These are phyloP conservation scores for Scaptodrosophila lebanonensis DNA, from an alignment of 1,140 invertebrate genomes.

Conservation along the genomic window DNA sequence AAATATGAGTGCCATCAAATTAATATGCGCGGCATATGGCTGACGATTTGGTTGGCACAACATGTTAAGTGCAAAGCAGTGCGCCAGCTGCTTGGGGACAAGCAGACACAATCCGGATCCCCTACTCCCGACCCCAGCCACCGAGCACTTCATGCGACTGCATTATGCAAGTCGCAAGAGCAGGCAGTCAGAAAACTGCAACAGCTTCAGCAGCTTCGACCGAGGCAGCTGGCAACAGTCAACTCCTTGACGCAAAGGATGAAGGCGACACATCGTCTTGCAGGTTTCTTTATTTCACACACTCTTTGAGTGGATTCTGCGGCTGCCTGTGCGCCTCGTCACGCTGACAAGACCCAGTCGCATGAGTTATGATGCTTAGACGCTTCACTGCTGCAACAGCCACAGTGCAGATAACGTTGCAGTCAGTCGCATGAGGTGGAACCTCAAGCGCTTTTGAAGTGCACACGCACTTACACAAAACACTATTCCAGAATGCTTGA, in stretches of 20 bases:
- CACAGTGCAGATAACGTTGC: constrained; percentile 52
- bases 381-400: constrained; percentile 37
- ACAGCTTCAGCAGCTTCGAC: too few relatives aligned
- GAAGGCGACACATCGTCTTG: constrained; percentile 55
- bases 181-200: too few relatives aligned
- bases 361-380: constrained; percentile 69
- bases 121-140: background rate
- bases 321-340: constrained; percentile 33
- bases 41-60: constrained; percentile 74
- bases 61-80: constrained; percentile 69
- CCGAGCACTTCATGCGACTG: too few relatives aligned
- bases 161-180: constrained; percentile 51
- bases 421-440: too few relatives aligned
- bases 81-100: constrained; percentile 22
- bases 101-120: background rate
- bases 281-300: constrained; percentile 66
- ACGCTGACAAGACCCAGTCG: constrained; percentile 10
- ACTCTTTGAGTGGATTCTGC: constrained; percentile 46
- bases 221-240: too few relatives aligned
- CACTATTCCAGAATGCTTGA: background rate
- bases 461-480: constrained; percentile 8
- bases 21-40: constrained; percentile 73
- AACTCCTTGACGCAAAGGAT: constrained; percentile 3
- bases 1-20: constrained; percentile 75
- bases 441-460: constrained; percentile 41